Conservation (phyloP, 2,888 invertebrate species). For the Melieria omissa region DNA sequence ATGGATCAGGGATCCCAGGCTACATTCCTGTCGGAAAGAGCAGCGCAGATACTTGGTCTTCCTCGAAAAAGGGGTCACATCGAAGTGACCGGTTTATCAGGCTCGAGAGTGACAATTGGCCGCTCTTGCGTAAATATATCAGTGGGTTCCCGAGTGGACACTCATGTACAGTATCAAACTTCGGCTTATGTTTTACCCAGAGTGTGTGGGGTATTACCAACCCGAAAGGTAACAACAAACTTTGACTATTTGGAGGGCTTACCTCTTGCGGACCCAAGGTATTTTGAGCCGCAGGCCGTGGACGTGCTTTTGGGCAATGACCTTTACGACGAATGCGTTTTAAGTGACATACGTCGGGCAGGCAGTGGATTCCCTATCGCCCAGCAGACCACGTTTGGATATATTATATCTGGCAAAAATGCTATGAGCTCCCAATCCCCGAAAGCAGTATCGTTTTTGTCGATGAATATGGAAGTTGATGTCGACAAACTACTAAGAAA, state of each 20-base stretch:
- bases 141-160: not conserved
- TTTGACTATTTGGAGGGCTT: constrained; percentile 5
- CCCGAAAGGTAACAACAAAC: not conserved
- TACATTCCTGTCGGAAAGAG: not conserved
- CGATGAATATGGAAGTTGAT: constrained; percentile 5
- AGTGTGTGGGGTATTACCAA: not conserved
- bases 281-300: constrained; percentile 24
- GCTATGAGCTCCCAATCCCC: not conserved
- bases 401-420: constrained; percentile 29
- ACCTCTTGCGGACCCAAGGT: constrained; percentile 27
- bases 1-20: constrained; percentile 13
- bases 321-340: constrained; percentile 21
- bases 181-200: constrained; percentile 21
- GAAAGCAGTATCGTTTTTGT: constrained; percentile 4
- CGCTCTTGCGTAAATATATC: not conserved
- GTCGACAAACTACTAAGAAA: constrained; percentile 21
- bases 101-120: not conserved
- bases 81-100: not conserved
- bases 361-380: constrained; percentile 18
- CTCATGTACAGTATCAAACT: not conserved
- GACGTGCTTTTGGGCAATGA: constrained; percentile 33
- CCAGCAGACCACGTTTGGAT: constrained; percentile 34
- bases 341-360: constrained; percentile 14
- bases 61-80: not conserved
- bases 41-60: constrained; percentile 7